phyloP scores from a whole-genome alignment of 2,797 vertebrate genomes.

The Anabacerthia variegaticeps region DNA sequence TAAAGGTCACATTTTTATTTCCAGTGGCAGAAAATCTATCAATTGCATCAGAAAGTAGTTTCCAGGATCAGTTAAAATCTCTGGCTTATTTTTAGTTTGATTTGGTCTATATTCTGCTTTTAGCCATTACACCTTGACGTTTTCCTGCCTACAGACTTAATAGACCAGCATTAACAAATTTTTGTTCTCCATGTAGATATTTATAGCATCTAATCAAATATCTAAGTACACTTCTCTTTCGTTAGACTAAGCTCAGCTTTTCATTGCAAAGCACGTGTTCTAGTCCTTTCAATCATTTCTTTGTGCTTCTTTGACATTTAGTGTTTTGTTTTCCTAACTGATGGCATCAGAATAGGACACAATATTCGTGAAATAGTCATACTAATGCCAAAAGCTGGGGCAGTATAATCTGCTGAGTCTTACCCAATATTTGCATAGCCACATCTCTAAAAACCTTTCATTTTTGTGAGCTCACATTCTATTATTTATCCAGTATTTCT shows the following conservation, averaged over 20 bases:
- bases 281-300: neutral
- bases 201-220: constrained; percentile 32
- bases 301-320: neutral
- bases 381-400: neutral
- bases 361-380: neutral
- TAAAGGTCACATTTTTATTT: constrained; percentile 50
- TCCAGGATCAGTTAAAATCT: constrained; percentile 52
- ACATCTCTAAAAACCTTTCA: neutral
- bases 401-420: neutral
- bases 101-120: constrained; percentile 45
- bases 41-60: constrained; percentile 41
- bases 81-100: constrained; percentile 53
- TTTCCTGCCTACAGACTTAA: constrained; percentile 19
- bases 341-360: constrained; percentile 1
- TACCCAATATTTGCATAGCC: constrained; percentile 8
- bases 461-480: constrained; percentile 17
- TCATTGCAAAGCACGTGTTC: neutral
- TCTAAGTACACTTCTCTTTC: neutral
- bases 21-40: constrained; percentile 59
- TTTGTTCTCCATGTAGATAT: neutral
- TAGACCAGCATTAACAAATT: neutral
- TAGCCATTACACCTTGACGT: neutral
- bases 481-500: constrained; percentile 10
- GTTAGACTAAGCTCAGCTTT: neutral
- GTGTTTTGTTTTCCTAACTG: constrained; percentile 1